These are phyloP conservation scores for Bimastos eiseni DNA, from an alignment of 2,888 invertebrate species.

Conservation along the genomic window DNA sequence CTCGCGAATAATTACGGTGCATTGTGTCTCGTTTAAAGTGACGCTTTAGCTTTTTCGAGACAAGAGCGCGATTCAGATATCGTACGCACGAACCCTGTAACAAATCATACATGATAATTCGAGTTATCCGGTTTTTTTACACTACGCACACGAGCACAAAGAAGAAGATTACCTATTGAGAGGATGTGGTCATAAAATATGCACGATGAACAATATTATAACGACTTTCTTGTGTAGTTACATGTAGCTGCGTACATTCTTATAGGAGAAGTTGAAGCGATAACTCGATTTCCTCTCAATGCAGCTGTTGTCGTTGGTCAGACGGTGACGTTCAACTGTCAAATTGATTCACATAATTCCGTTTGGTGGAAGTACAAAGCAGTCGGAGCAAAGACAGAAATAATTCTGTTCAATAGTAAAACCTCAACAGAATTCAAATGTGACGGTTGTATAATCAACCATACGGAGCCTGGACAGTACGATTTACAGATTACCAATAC, in stretches of 20 bases:
- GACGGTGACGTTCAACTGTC: neutral
- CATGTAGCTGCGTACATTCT: neutral
- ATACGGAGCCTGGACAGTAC: neutral
- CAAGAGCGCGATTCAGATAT: too few species aligned
- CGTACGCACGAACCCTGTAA: too few species aligned
- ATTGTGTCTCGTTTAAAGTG: too few species aligned
- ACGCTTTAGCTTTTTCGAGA: too few species aligned
- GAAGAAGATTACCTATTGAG: too few species aligned
- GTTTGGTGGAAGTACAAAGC: neutral
- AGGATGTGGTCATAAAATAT: too few species aligned
- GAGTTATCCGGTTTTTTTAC: too few species aligned
- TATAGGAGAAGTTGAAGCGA: neutral
- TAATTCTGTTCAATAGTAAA: neutral
- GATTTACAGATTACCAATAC: neutral
- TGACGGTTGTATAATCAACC: neutral
- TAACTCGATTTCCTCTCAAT: neutral
- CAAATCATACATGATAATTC: too few species aligned
- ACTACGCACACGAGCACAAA: too few species aligned
- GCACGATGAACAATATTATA: too few species aligned
- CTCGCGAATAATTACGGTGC: too few species aligned
- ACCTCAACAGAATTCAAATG: neutral
- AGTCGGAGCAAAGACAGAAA: neutral
- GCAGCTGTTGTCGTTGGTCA: conserved; percentile 13
- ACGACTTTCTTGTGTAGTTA: too few species aligned
- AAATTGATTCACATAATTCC: neutral